These are phyloP conservation scores for Cataglyphis hispanica DNA, from an alignment of 1,140 invertebrate species.

Conservation along the genomic window DNA sequence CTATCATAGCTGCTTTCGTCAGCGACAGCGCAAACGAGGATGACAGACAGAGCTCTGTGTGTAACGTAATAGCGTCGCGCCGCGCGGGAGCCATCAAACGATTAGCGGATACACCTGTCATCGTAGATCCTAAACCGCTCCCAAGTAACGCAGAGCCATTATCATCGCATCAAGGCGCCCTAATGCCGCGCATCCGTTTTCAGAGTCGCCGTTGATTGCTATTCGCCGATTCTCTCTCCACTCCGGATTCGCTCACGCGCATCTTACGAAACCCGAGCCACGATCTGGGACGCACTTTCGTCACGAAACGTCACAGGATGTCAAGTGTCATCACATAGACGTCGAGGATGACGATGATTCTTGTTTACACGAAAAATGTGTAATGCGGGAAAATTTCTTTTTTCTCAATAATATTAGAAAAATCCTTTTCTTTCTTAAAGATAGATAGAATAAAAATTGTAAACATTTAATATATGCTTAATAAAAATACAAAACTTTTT, in stretches of 20 bases:
- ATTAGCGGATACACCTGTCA: slow-evolving; percentile 84
- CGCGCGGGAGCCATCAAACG: slow-evolving; percentile 76
- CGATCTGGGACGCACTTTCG: slow-evolving; percentile 46
- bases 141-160: slow-evolving; percentile 76
- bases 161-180: slow-evolving; percentile 81
- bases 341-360: slow-evolving; percentile 13
- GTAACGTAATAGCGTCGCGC: slow-evolving; percentile 65
- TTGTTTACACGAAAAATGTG: background rate
- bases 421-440: background rate
- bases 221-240: slow-evolving; percentile 51
- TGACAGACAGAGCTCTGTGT: slow-evolving; percentile 69
- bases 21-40: slow-evolving; percentile 69
- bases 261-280: slow-evolving; percentile 49
- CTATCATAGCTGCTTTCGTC: slow-evolving; percentile 81
- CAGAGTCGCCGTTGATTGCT: slow-evolving; percentile 49
- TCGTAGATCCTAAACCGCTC: slow-evolving; percentile 82
- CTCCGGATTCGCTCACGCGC: slow-evolving; percentile 21
- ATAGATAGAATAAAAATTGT: slow-evolving; percentile 1
- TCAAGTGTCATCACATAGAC: slow-evolving; percentile 36
- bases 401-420: slow-evolving; percentile 3
- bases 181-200: slow-evolving; percentile 82
- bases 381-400: background rate
- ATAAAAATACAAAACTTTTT: background rate
- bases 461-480: background rate
- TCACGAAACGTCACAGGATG: slow-evolving; percentile 62